Conservation (phyloP, 1,140 invertebrate species). For the Magallana gigas region DNA sequence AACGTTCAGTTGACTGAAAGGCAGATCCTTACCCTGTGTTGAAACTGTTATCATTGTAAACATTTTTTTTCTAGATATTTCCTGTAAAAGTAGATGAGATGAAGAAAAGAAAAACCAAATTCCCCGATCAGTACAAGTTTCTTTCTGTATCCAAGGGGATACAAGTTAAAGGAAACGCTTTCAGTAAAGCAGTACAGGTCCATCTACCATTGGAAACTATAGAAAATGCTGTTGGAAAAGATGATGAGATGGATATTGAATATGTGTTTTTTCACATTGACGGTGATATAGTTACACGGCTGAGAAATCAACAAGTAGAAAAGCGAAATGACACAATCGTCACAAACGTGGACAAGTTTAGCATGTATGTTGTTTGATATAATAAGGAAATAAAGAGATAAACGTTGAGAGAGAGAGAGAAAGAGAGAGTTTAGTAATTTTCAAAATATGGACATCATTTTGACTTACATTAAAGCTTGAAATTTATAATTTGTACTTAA, state of each 20-base stretch:
- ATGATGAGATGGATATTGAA: neutral
- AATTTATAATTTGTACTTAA: too few relatives aligned
- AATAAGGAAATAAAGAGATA: neutral
- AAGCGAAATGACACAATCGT: neutral
- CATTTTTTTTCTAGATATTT: neutral
- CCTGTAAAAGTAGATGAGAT: slow-evolving; percentile 31
- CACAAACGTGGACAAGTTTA: slow-evolving; percentile 10
- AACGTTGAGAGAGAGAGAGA: neutral
- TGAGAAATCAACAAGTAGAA: neutral
- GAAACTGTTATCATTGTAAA: too few relatives aligned
- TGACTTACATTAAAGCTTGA: too few relatives aligned
- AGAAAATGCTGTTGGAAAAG: neutral
- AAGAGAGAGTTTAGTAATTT: neutral
- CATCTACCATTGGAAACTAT: slow-evolving; percentile 12
- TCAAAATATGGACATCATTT: neutral
- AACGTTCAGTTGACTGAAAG: too few relatives aligned
- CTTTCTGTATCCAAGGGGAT: slow-evolving; percentile 14
- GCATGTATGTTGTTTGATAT: neutral
- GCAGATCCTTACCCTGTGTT: too few relatives aligned
- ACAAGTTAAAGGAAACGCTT: neutral
- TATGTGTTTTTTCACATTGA: slow-evolving; percentile 29
- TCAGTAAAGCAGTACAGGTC: slow-evolving; percentile 2
- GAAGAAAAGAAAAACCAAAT: neutral
- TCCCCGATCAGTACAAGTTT: slow-evolving; percentile 13
- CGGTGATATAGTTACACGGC: neutral